phyloP scores from a whole-genome alignment of 2,113 vertebrate species.

The Prunella fulvescens region DNA sequence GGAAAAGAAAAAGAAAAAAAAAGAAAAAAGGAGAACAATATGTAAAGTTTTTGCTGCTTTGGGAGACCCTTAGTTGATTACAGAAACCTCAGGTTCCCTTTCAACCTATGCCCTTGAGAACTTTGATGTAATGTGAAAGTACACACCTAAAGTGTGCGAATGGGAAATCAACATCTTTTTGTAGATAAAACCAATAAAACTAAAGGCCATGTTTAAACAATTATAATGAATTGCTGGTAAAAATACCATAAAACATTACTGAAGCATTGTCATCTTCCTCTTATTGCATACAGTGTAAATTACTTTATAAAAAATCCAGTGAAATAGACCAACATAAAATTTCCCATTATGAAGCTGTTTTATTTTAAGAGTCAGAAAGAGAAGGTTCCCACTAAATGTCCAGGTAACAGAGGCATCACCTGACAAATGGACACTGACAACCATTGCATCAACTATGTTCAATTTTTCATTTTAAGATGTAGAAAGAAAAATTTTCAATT shows the following conservation, averaged over 20 bases:
- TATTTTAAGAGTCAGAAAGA: neutral
- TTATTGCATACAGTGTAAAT: neutral
- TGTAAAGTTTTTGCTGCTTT: neutral
- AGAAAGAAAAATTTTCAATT: neutral
- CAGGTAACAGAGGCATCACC: neutral
- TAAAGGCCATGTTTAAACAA: slow-evolving; percentile 39
- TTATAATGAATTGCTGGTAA: neutral
- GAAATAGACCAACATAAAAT: neutral
- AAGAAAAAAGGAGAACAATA: neutral
- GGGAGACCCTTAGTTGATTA: neutral
- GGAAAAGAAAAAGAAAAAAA: neutral
- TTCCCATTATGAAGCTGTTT: neutral
- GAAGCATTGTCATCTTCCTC: neutral
- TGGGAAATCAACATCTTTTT: slow-evolving; percentile 52
- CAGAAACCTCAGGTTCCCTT: neutral
- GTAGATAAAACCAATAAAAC: slow-evolving; percentile 30
- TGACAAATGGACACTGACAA: neutral
- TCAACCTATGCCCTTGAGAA: neutral
- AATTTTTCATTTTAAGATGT: neutral
- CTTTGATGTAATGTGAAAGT: slow-evolving; percentile 40
- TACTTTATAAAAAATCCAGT: neutral
- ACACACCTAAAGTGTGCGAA: neutral
- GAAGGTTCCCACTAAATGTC: neutral
- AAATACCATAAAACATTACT: neutral
- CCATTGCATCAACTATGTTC: neutral